Evolutionary conservation across 2,888 invertebrate species (phyloP), one percentile per base, ranked within the genome.

Genomic region (Bhutanitis thaidina): DNA sequence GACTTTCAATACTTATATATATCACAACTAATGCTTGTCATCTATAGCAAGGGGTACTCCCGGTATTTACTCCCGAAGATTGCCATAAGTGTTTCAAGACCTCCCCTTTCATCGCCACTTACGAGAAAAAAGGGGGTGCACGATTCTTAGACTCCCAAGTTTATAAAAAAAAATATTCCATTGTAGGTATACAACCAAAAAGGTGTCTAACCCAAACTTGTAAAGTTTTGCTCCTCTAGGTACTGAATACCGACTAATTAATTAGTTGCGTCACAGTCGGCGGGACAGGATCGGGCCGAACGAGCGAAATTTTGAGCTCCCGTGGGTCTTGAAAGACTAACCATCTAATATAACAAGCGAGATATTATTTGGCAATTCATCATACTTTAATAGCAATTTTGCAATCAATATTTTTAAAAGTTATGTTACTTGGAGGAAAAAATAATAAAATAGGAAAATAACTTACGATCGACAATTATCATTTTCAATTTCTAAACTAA

Each of bases 181-280:
- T 5, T 20, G 20, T 7, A 27, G 7, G 7, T 27, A 27, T 8
- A 27, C 1, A 27, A 8, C 27, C 27, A 27, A 34, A 34, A 12
- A 10, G n/a, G 34, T 34, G 38, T 34, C 49, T 34, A 38, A 43
- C 20, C 25, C 43, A 14, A 32, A 49, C 25, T 49, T 38, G 20
- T 25, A 30, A 38, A 43, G 34, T 49, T 43, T 13, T 16, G 12
- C 34, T 38, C 7, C 29, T 20, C 20, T 15, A 43, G 49, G 38
- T 34, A 50, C 44, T 5, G 29, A 16, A 25, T 50, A 50, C 44
- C 12, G 35, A 16, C 34, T 50, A 50, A 44, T 44, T 50, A 50
- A 50, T 50, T 50, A 44, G 50, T 39, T 16, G 34, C 12, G 38
- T 49, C 43, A 15, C 49, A n/a, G 12, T 14, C 12, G 49, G 20